Base-by-base conservation (phyloP, 2,888 invertebrate species). In the Caenorhabditis sp. region DNA sequence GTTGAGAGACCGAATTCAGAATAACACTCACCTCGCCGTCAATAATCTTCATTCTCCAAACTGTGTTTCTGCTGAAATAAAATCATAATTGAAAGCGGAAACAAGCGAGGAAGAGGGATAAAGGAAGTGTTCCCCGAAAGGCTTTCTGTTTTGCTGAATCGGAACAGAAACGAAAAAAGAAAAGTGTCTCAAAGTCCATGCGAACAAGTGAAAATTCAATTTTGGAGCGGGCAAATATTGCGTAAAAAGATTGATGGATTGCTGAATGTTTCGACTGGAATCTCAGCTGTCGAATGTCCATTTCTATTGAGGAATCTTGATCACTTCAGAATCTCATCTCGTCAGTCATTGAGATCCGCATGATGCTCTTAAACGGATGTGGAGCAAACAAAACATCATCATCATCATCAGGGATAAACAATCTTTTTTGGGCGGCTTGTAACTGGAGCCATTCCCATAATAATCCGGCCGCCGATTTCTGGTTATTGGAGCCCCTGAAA, bases 271-370 rank as follows among this genome's bases (percentile, higher is more conserved):
- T 11, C 22, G 35, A 11, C 4, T 2, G 22, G 46, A 5, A 32
- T 9, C 35, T 9, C 9, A 2, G 4, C 11, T 9, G 35, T 35
- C 35, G 9, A 35, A 35, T 35, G 35, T 13, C 35, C 35, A 13
- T 2, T 35, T 35, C 6, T 35, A n/a, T n/a, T n/a, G n/a, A n/a
- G 15, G 6, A 26, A 24, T 17, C 24, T 27, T 32, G 46, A 55
- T 37, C 65, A 65, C 65, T 65, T 55, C 55, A 65, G 20, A 65
- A 41, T 55, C 39, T 55, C 35, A 65, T 65, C 45, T 45, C n/a
- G n/a, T n/a, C n/a, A n/a, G n/a, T n/a, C 30, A 41, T 48, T 48
- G 52, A 53, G 27, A 55, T 63, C 45, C 63, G 35, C 63, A 63
- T 63, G 63, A 63, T 53, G 65, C 55, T 65, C 65, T 65, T 24